phyloP scores from a whole-genome alignment of 2,797 vertebrate species.

The Eremophila alpestris region DNA sequence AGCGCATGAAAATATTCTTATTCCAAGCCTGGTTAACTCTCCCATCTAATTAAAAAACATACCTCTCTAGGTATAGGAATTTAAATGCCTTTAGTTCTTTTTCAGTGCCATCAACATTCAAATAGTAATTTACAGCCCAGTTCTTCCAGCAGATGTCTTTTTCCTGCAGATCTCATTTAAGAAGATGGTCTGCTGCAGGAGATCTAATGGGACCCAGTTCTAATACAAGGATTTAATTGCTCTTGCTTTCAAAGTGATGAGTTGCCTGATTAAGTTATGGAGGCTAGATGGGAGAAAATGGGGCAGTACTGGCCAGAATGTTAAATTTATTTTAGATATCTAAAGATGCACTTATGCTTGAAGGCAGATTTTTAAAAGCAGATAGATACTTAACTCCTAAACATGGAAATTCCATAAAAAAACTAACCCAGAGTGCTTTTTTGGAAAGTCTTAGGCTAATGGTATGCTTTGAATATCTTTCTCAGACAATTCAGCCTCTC shows the following conservation, averaged over 20 bases:
- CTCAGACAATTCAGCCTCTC: background rate
- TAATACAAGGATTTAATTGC: constrained; percentile 49
- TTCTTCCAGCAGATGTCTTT: constrained; percentile 48
- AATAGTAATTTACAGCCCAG: constrained; percentile 59
- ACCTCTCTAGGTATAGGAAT: constrained; percentile 37
- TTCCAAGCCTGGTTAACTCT: constrained; percentile 58
- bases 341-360: background rate
- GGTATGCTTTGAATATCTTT: background rate
- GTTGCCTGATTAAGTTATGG: constrained; percentile 41
- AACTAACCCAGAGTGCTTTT: background rate
- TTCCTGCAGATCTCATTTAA: constrained; percentile 37
- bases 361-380: background rate
- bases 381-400: background rate
- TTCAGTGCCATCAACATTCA: constrained; percentile 28
- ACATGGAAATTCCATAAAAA: background rate
- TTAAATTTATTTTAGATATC: background rate
- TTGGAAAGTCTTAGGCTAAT: background rate
- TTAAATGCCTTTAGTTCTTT: constrained; percentile 12
- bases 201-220: constrained; percentile 28
- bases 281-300: constrained; percentile 10
- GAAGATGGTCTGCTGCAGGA: constrained; percentile 17
- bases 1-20: constrained; percentile 55
- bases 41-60: constrained; percentile 58
- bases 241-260: constrained; percentile 59
- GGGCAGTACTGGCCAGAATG: background rate